These are phyloP conservation scores for Agrochola circellaris DNA, from an alignment of 2,888 invertebrate species.

Conservation along the genomic window DNA sequence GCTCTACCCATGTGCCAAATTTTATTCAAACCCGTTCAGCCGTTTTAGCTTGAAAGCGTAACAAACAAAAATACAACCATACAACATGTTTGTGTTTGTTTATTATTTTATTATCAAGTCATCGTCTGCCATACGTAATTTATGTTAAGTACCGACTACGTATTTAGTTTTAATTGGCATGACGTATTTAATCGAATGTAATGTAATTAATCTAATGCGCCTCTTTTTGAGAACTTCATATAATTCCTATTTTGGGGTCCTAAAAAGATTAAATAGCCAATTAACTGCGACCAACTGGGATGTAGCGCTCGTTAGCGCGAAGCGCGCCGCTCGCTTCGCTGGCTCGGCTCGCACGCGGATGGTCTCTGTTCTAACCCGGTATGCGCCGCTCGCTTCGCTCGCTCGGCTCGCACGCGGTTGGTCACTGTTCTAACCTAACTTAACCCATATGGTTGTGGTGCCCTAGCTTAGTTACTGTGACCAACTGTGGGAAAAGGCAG, in stretches of 20 bases:
- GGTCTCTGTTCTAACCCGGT: background rate
- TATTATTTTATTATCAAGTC: background rate
- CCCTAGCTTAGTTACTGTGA: background rate
- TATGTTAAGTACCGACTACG: background rate
- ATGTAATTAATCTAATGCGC: background rate
- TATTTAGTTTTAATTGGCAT: background rate
- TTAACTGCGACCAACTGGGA: background rate
- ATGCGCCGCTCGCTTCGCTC: background rate
- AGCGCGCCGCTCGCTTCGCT: background rate
- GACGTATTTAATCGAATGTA: background rate
- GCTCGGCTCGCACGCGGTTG: background rate
- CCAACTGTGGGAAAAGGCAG: background rate
- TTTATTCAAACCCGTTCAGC: too few relatives aligned
- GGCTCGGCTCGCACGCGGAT: background rate
- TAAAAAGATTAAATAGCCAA: background rate
- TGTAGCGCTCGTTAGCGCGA: too few relatives aligned
- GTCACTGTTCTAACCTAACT: background rate
- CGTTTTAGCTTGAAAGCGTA: too few relatives aligned
- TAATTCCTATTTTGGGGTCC: background rate
- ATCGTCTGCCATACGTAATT: background rate
- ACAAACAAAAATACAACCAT: too few relatives aligned
- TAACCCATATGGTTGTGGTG: background rate
- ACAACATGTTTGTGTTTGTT: background rate
- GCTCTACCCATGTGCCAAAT: too few relatives aligned
- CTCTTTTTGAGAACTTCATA: background rate